These are phyloP conservation scores for Probosciger aterrimus DNA, from an alignment of 2,113 vertebrate genomes.

Conservation along the genomic window DNA sequence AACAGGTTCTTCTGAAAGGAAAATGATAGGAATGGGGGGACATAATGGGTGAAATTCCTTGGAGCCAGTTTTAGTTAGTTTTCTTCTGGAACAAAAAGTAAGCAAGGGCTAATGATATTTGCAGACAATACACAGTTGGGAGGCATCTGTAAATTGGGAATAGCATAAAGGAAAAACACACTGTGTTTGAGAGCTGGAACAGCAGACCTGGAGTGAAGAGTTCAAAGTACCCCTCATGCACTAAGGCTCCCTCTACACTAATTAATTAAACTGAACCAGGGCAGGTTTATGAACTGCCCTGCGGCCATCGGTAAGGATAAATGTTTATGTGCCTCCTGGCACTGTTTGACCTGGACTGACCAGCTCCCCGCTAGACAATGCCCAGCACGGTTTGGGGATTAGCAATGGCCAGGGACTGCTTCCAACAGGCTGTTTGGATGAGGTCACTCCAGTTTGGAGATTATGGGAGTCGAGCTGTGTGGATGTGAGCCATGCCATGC, in stretches of 20 bases:
- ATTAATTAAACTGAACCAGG: slow-evolving; percentile 16
- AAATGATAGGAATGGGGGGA: neutral
- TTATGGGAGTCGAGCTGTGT: neutral
- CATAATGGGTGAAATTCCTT: slow-evolving; percentile 28
- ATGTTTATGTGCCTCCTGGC: slow-evolving; percentile 47
- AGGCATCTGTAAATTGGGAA: neutral
- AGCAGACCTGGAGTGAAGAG: neutral
- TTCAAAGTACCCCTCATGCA: neutral
- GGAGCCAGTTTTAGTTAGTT: slow-evolving; percentile 14
- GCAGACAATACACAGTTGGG: neutral
- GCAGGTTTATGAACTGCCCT: slow-evolving; percentile 35
- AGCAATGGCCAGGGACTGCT: neutral
- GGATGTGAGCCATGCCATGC: neutral
- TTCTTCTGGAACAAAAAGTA: slow-evolving; percentile 18
- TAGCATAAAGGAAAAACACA: neutral
- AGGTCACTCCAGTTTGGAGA: slow-evolving; percentile 9
- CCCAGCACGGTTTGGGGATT: slow-evolving; percentile 26
- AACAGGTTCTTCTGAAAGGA: slow-evolving; percentile 54
- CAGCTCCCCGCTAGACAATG: neutral
- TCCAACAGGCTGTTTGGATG: slow-evolving; percentile 29
- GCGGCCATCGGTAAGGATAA: neutral
- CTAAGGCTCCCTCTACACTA: neutral
- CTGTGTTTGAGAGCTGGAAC: neutral
- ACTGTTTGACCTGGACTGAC: neutral
- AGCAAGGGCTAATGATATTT: neutral